These are phyloP conservation scores for Phaenicophaeus curvirostris DNA, from an alignment of 2,797 vertebrate genomes.

Conservation along the genomic window DNA sequence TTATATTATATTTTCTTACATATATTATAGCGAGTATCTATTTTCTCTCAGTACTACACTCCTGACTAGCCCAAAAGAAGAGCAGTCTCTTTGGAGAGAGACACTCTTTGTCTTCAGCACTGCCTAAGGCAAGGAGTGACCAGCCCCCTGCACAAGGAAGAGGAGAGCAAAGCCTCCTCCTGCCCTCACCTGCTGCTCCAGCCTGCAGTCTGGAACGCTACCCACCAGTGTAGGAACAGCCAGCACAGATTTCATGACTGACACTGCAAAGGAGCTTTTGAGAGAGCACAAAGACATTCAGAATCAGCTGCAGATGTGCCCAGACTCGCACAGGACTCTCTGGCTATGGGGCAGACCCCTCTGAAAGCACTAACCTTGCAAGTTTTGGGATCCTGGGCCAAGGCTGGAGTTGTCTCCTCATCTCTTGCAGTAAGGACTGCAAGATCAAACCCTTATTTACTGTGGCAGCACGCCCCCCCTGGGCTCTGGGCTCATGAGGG, in stretches of 20 bases:
- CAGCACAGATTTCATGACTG: neutral
- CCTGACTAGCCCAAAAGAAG: neutral
- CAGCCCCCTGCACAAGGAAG: neutral
- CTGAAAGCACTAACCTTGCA: neutral
- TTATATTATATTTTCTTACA: too few species aligned
- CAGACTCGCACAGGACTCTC: neutral
- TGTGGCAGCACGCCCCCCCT: neutral
- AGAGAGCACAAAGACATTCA: neutral
- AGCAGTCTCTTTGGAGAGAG: neutral
- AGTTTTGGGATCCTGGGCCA: neutral
- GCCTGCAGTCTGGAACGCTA: neutral
- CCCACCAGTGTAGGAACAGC: fast-evolving
- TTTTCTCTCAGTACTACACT: neutral
- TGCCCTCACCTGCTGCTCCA: constrained; percentile 18
- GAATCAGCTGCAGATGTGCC: neutral
- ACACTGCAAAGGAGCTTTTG: neutral
- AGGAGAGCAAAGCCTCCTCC: constrained; percentile 1
- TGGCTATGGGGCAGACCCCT: neutral
- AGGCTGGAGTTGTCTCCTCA: neutral
- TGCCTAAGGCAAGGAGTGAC: neutral
- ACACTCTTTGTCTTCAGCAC: neutral
- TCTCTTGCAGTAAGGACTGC: neutral
- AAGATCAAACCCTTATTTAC: neutral
- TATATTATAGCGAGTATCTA: too few species aligned
- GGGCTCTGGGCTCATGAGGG: neutral